These are phyloP conservation scores for Gastrophysa polygoni DNA, from an alignment of 2,888 invertebrate species.

Conservation along the genomic window DNA sequence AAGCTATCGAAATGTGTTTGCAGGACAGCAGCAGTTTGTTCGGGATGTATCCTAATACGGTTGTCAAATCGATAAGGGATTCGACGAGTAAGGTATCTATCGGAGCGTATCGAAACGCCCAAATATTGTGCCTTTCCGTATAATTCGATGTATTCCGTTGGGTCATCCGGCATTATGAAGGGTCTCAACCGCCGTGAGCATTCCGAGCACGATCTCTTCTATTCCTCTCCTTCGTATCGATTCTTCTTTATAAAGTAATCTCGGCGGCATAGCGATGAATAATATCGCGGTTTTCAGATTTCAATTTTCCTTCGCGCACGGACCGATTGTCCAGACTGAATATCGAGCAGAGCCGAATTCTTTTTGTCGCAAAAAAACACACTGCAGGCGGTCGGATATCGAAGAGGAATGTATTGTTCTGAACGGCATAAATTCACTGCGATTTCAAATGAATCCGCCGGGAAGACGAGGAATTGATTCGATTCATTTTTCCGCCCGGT, in stretches of 20 bases:
- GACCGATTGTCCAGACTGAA: background rate
- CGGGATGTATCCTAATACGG: too few species aligned
- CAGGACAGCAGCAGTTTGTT: too few species aligned
- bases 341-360: background rate
- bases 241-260: conserved; percentile 1
- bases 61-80: too few species aligned
- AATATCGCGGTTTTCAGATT: background rate
- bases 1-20: too few species aligned
- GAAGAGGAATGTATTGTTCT: background rate
- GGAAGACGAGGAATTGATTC: too few species aligned
- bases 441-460: background rate
- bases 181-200: background rate
- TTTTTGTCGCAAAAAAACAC: background rate
- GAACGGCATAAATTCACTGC: background rate
- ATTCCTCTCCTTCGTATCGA: background rate
- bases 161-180: too few species aligned
- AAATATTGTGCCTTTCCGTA: background rate
- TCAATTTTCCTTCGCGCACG: background rate
- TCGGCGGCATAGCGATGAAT: background rate
- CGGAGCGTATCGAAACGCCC: background rate
- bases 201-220: background rate
- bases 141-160: background rate
- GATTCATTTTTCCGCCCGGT: too few species aligned
- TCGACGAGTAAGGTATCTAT: background rate
- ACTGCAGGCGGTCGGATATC: background rate